These are phyloP conservation scores for Bhutanitis thaidina DNA, from an alignment of 2,888 invertebrate genomes.

Conservation along the genomic window DNA sequence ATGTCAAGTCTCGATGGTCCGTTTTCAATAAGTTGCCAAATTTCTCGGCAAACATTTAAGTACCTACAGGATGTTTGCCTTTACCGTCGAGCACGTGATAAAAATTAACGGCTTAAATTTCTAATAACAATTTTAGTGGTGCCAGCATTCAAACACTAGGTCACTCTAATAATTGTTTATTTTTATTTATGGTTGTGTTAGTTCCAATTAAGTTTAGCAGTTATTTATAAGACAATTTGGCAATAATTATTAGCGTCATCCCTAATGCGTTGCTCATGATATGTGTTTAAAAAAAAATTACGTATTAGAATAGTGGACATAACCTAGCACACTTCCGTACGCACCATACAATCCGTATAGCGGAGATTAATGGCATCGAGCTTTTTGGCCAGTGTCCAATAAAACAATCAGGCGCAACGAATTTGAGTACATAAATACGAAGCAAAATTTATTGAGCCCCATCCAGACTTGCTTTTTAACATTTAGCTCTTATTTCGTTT, in stretches of 20 bases:
- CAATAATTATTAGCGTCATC: background rate
- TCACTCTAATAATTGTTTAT: too few relatives aligned
- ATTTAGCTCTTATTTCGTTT: conserved; percentile 48
- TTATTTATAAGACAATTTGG: background rate
- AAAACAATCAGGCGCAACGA: conserved; percentile 64
- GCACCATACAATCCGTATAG: conserved; percentile 27
- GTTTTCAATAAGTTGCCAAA: too few relatives aligned
- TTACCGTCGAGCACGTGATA: too few relatives aligned
- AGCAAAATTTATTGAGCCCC: conserved; percentile 52
- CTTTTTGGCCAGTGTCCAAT: conserved; percentile 63
- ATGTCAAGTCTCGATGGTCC: too few relatives aligned
- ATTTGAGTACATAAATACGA: conserved; percentile 51
- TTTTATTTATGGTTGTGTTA: too few relatives aligned
- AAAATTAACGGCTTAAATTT: too few relatives aligned
- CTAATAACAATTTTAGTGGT: too few relatives aligned
- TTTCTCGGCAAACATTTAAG: too few relatives aligned
- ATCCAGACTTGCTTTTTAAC: conserved; percentile 53
- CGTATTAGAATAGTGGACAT: conserved; percentile 22
- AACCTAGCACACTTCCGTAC: conserved; percentile 33
- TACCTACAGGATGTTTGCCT: too few relatives aligned
- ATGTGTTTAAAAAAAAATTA: background rate
- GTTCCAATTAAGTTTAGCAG: too few relatives aligned
- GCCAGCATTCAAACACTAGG: too few relatives aligned
- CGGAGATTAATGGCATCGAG: conserved; percentile 34
- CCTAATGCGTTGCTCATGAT: background rate